A percentile compares a stretch with the other conserved stretches of the same genome.
phyloP scores from a whole-genome alignment of 2,113 vertebrate species.

The Dicaeum eximium region DNA sequence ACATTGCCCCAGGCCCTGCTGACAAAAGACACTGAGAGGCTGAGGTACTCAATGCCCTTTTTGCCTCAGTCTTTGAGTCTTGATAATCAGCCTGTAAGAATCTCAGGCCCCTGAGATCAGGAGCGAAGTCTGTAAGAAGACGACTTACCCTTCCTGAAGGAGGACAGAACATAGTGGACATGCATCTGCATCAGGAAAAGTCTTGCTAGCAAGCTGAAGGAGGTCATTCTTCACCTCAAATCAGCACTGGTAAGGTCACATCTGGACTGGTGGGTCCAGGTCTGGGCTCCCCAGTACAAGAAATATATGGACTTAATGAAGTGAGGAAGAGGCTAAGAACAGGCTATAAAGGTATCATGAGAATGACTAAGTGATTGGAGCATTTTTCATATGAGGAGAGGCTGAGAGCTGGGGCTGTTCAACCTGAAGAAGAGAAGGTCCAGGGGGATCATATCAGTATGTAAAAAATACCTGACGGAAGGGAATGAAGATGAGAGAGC shows the following conservation, averaged over 20 bases:
- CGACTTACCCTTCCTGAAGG: not conserved
- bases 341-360: not conserved
- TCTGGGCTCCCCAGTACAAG: not conserved
- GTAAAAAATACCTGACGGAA: not conserved
- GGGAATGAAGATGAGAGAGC: not conserved
- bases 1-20: fast-evolving
- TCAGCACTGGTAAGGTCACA: not conserved
- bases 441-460: not conserved
- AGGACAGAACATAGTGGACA: not conserved
- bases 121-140: not conserved
- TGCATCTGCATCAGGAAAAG: not conserved
- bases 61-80: not conserved
- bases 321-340: not conserved
- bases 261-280: not conserved
- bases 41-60: not conserved
- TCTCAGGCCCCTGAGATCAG: not conserved
- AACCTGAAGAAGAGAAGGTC: not conserved
- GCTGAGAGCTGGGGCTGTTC: not conserved
- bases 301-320: not conserved
- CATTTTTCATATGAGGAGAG: not conserved
- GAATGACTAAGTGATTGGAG: not conserved
- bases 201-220: not conserved
- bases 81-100: not conserved
- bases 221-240: not conserved
- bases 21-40: not conserved